Evolutionary conservation across 2,888 invertebrate genomes (phyloP), one percentile per base, ranked within the genome.

Genomic region (Ecdyonurus torrentis): DNA sequence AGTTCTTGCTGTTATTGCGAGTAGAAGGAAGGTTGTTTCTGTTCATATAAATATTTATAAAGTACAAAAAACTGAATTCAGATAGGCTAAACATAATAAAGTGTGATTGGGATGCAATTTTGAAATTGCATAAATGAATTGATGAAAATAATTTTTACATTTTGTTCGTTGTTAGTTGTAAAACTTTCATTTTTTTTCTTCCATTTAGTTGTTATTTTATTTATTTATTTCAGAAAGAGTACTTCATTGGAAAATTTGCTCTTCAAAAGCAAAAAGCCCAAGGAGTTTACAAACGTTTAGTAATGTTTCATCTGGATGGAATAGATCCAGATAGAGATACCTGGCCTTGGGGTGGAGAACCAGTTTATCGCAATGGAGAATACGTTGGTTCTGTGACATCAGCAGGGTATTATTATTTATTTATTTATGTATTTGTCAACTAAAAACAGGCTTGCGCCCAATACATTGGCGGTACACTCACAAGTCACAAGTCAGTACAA

Each of bases 331-430:
- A 85, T 66, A 77, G 77, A 62, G 81, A 85, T 71, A 76, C 83
- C 37, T 86, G 85, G 85, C 81, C 83, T 0, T 84, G 84, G 83
- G 84, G 84, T 58, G 82, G 82, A 20, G 86, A 86, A 69, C 85
- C 85, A 1, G 76, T 86, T 64, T 86, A 82, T 70, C 75, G 85
- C 66, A 82, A 86, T 70, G 80, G 80, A 59, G 75, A 81, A 69
- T 84, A 78, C 72, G 84, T 84, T 15, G 86, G 86, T 19, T 79
- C 79, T 7, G 81, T 83, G 2, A 85, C 85, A 19, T 85, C 84
- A 1, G 80, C 83, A 58, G 83, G 84, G 74, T 83, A 76, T 68
- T 66, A 61, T 10, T 52, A 22, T 19, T 18, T 15, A 22, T 23
- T 15, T 23, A 23, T 24, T 50, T 50, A 15, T 50, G 50, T 50